Conservation (phyloP, 2,113 vertebrate species). For the Trachemys scripta region DNA sequence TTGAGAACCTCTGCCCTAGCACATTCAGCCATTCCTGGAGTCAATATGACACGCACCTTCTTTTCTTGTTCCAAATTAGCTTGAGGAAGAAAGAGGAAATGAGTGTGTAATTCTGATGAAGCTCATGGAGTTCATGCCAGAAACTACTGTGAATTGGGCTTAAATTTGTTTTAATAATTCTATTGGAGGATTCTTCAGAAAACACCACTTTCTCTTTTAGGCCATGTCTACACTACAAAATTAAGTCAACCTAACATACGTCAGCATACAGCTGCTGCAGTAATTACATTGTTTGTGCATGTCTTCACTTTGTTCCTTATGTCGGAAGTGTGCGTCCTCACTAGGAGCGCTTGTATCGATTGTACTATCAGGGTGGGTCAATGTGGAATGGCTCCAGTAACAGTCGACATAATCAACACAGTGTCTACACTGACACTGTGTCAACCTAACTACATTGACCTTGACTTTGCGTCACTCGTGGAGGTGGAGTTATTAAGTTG, state of each 20-base stretch:
- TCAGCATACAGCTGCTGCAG: neutral
- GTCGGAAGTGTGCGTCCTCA: neutral
- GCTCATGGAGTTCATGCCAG: neutral
- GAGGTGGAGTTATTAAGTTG: neutral
- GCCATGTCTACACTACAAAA: neutral
- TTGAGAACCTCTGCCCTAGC: neutral
- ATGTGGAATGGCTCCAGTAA: neutral
- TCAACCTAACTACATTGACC: neutral
- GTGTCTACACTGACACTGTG: neutral
- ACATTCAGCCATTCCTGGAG: neutral
- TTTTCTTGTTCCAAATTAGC: neutral
- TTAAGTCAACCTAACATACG: neutral
- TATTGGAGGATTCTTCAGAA: neutral
- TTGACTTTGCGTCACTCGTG: neutral
- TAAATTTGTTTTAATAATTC: neutral
- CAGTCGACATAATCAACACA: neutral
- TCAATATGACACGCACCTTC: neutral
- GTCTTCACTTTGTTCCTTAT: neutral
- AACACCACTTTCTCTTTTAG: neutral
- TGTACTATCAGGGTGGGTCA: neutral
- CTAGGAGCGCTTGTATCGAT: neutral
- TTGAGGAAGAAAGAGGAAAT: slow-evolving; percentile 26
- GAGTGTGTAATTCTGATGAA: slow-evolving; percentile 50
- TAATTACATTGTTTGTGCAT: neutral
- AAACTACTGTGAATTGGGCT: slow-evolving; percentile 5